A percentile compares a stretch with the other conserved stretches of the same genome.
phyloP scores from a whole-genome alignment of 2,113 vertebrate genomes.

The Tetrao urogallus region DNA sequence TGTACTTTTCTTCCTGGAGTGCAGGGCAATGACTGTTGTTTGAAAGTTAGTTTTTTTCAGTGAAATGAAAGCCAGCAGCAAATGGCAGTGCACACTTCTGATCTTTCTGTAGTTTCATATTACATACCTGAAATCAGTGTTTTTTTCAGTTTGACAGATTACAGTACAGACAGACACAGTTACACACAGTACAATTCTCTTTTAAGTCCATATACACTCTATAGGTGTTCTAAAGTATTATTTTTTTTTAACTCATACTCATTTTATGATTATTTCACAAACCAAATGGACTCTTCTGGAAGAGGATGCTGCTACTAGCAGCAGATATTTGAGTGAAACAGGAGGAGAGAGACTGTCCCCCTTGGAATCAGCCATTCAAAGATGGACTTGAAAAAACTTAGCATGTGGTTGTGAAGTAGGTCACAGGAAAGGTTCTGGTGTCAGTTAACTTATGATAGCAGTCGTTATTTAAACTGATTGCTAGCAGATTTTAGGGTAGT shows the following conservation, averaged over 20 bases:
- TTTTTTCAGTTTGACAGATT: neutral
- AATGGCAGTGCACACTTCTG: neutral
- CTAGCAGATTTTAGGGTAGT: neutral
- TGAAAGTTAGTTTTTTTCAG: neutral
- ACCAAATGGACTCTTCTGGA: neutral
- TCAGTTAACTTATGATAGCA: neutral
- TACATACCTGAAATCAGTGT: neutral
- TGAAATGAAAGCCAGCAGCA: neutral
- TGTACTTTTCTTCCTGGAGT: neutral
- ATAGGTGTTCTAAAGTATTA: neutral
- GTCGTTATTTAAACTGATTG: neutral
- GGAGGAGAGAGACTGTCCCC: neutral
- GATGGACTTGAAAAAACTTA: neutral
- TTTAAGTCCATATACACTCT: neutral
- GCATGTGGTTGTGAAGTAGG: neutral
- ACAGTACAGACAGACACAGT: too few species aligned
- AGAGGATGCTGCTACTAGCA: neutral
- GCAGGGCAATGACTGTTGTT: neutral
- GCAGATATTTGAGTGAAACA: neutral
- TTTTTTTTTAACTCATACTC: neutral
- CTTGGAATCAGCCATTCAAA: neutral
- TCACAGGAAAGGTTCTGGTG: neutral
- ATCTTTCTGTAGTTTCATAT: neutral
- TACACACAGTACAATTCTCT: neutral
- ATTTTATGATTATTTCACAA: neutral